Evolutionary conservation across 2,888 invertebrate genomes (phyloP).

Genomic region (Drosophila pseudotalamancana): DNA sequence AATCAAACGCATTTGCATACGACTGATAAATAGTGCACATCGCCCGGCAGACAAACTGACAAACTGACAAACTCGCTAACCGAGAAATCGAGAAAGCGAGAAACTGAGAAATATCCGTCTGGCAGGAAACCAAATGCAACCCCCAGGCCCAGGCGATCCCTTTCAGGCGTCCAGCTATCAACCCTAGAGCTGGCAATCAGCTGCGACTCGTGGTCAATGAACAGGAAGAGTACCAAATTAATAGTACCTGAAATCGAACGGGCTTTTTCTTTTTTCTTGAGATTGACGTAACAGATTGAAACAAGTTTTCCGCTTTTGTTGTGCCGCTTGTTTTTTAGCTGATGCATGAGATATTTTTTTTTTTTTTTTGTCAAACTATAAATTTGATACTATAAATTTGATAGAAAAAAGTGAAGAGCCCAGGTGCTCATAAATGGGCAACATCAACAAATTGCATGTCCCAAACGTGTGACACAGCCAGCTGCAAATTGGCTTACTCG

Average conservation of each 20-base stretch:
- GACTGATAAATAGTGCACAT: slow-evolving; percentile 68
- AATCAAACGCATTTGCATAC: slow-evolving; percentile 80
- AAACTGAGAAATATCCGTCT: slow-evolving; percentile 1
- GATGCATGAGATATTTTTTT: slow-evolving; percentile 6
- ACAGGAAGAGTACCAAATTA: slow-evolving; percentile 31
- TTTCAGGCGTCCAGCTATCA: slow-evolving; percentile 40
- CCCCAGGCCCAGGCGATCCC: slow-evolving; percentile 41
- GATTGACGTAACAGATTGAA: slow-evolving; percentile 12
- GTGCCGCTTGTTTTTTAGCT: slow-evolving; percentile 1
- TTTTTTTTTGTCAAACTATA: too few species aligned
- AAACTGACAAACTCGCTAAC: slow-evolving; percentile 4
- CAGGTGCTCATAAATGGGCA: slow-evolving; percentile 26
- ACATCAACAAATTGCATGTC: slow-evolving; percentile 47
- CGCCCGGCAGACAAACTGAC: slow-evolving; percentile 58
- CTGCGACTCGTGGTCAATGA: slow-evolving; percentile 41
- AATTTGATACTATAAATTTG: slow-evolving; percentile 43
- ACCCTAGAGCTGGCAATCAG: slow-evolving; percentile 12
- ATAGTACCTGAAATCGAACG: slow-evolving; percentile 45
- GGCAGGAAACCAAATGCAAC: slow-evolving; percentile 3
- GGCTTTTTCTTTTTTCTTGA: slow-evolving; percentile 3
- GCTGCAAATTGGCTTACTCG: slow-evolving; percentile 45
- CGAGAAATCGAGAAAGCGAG: background rate
- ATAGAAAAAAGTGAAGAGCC: slow-evolving; percentile 1
- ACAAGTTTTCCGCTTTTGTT: slow-evolving; percentile 32
- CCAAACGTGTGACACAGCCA: slow-evolving; percentile 54